Evolutionary conservation across 2,888 invertebrate genomes (phyloP), one percentile per base, ranked within the genome.

Genomic region (Nomada ruficornis): DNA sequence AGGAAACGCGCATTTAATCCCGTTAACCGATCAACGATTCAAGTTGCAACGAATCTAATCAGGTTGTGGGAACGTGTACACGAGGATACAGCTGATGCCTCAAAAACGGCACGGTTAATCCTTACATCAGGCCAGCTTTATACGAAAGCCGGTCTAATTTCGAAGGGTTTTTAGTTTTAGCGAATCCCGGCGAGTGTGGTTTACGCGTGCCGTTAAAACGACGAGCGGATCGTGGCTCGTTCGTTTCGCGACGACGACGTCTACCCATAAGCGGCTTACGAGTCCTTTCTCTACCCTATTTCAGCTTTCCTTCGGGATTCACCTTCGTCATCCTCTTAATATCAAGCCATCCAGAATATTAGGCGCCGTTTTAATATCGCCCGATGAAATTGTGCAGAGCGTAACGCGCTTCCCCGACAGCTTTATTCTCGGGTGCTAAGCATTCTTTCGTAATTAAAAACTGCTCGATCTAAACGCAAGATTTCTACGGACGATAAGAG

Each of bases 241-340:
- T 64, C 57, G 42, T 60, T 80, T 29, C 80, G 54, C 57, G 70
- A 60, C 36, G 15, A 3, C 47, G 47, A 67, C 54, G 36, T 11
- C 23, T n/a, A 26, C n/a, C 52, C 26, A n/a, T 80, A 80, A 72
- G 80, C 80, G 62, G 72, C 81, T 80, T 72, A 68, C 47, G 55
- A 29, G 44, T 59, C 47, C 47, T 78, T 63, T 50, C 75, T 64
- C 62, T 42, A 50, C 18, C 60, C 44, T n/a, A 42, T 44, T 44
- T 60, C 65, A 42, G 44, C 55, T 47, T 65, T 79, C 70, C 59
- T 79, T 54, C 52, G 54, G 55, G 64, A 80, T 65, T 70, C 80
- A 71, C 64, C 70, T 65, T 70, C 71, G 71, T 80, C 80, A 54
- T 80, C 64, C 71, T 80, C 80, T 80, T 80, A 80, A 80, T 79